Evolutionary conservation across 2,113 vertebrate species (phyloP).

Genomic region (Ornithorhynchus anatinus): DNA sequence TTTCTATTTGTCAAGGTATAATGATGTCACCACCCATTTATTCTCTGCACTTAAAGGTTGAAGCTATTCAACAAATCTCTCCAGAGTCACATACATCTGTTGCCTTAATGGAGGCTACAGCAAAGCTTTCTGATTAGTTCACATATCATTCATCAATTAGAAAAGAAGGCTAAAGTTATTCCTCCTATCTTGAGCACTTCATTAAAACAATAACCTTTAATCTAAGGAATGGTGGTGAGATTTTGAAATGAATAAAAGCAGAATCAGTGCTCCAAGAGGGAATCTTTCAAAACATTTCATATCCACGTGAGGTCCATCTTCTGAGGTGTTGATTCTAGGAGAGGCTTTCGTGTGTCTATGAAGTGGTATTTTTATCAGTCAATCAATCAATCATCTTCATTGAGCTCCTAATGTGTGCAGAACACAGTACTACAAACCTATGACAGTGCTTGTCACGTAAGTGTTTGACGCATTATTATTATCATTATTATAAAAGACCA

Average conservation of each 20-base stretch:
- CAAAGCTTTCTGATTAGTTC: constrained; percentile 69
- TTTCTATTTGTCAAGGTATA: constrained; percentile 75
- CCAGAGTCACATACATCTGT: constrained; percentile 65
- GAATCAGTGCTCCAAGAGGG: constrained; percentile 11
- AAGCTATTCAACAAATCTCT: constrained; percentile 74
- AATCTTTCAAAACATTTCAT: constrained; percentile 19
- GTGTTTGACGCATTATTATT: too few species aligned
- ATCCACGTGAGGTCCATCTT: constrained; percentile 16
- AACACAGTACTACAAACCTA: too few species aligned
- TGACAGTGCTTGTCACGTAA: too few species aligned
- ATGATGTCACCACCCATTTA: constrained; percentile 80
- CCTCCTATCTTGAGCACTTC: constrained; percentile 48
- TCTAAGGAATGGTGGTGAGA: constrained; percentile 33
- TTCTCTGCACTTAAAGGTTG: constrained; percentile 75
- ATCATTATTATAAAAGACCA: too few species aligned
- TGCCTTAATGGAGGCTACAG: constrained; percentile 65
- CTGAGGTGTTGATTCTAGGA: too few species aligned
- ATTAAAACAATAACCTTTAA: constrained; percentile 63
- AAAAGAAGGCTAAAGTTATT: constrained; percentile 66
- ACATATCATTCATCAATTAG: constrained; percentile 68
- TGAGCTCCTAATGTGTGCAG: too few species aligned
- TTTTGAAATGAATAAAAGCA: constrained; percentile 30
- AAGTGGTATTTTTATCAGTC: too few species aligned
- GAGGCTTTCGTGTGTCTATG: too few species aligned
- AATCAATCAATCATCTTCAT: too few species aligned